phyloP scores from a whole-genome alignment of 2,113 vertebrate species.

The Mixornis gularis region DNA sequence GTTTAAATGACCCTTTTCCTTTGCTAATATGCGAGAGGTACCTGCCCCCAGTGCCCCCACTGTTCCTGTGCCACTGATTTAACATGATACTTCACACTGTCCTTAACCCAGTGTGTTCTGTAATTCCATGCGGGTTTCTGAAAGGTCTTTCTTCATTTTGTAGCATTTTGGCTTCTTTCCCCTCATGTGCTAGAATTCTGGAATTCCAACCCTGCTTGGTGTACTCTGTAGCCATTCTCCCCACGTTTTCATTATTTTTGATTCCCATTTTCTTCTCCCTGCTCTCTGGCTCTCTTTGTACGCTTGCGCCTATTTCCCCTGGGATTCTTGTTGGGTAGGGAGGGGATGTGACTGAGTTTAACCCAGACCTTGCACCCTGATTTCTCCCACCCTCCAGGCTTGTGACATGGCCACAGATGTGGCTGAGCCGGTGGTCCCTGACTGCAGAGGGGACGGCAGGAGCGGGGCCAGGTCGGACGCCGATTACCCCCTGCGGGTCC shows the following conservation, averaged over 20 bases:
- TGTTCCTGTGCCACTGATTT: not conserved
- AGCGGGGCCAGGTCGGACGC: constrained; percentile 64
- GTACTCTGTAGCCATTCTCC: not conserved
- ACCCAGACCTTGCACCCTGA: not conserved
- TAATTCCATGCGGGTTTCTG: not conserved
- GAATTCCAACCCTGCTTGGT: accelerated
- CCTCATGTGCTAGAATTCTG: not conserved
- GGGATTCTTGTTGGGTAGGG: not conserved
- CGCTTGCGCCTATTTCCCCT: accelerated
- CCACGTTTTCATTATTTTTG: not conserved
- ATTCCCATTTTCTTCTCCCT: accelerated
- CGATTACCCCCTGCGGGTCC: constrained; percentile 88
- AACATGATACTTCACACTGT: accelerated
- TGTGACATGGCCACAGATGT: constrained; percentile 77
- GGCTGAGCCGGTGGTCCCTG: constrained; percentile 82
- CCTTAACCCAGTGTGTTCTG: not conserved
- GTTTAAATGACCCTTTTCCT: not conserved
- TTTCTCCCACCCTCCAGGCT: not conserved
- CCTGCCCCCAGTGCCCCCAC: not conserved
- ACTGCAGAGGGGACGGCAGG: constrained; percentile 78
- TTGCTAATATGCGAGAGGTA: not conserved
- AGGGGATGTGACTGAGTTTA: not conserved
- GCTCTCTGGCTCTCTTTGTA: not conserved
- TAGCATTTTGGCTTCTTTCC: not conserved
- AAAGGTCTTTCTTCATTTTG: not conserved